Conservation (phyloP, 2,113 vertebrate genomes). For the Ia io region DNA sequence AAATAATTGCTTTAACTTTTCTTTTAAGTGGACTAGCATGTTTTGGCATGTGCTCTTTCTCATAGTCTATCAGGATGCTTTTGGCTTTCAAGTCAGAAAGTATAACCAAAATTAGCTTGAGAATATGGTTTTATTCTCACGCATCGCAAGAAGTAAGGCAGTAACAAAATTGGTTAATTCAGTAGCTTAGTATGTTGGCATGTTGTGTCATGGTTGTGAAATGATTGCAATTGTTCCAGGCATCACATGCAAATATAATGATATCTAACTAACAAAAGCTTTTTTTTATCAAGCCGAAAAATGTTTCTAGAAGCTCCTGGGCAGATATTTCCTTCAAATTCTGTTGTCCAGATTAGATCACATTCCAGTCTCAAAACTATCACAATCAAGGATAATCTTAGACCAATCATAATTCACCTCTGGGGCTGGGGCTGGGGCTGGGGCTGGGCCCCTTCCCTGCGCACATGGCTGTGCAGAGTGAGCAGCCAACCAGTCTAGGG, state of each 20-base stretch:
- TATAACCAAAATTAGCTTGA: conserved; percentile 10
- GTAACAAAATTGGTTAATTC: background rate
- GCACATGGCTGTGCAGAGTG: background rate
- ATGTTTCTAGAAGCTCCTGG: background rate
- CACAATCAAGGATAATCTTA: background rate
- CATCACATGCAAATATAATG: background rate
- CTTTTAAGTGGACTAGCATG: background rate
- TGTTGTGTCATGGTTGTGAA: background rate
- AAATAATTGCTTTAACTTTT: conserved; percentile 16
- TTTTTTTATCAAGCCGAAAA: background rate
- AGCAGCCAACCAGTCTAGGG: background rate
- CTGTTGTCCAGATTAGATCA: background rate
- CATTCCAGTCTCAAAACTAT: background rate
- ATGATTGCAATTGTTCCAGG: background rate
- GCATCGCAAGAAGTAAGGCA: background rate
- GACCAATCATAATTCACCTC: background rate
- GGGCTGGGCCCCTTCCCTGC: background rate
- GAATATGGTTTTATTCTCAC: background rate
- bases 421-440: too few species aligned
- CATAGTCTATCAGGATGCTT: background rate
- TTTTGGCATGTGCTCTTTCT: conserved; percentile 20
- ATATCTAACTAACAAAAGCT: background rate
- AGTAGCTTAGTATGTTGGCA: background rate
- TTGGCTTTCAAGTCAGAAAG: background rate
- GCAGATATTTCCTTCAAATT: background rate